Evolutionary conservation across 2,797 vertebrate species (phyloP).

Genomic region (Poeciliopsis gracilis): DNA sequence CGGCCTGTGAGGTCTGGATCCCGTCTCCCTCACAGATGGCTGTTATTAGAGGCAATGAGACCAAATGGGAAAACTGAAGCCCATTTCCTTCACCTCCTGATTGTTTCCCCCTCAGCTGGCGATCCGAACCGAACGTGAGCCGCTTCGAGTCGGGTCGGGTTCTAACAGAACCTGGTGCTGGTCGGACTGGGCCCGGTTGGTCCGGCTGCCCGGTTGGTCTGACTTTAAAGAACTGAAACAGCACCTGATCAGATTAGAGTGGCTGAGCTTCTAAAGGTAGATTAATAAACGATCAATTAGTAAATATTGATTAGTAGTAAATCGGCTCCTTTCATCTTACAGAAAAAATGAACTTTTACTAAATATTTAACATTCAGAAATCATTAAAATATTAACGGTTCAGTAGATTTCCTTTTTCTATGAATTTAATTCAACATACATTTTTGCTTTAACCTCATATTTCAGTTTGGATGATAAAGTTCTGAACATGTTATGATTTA

Average conservation of each 20-base stretch:
- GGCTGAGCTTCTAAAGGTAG: neutral
- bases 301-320: neutral
- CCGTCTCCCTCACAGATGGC: constrained; percentile 67
- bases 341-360: neutral
- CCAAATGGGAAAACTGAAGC: constrained; percentile 60
- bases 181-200: neutral
- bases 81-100: constrained; percentile 48
- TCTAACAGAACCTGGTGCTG: neutral
- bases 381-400: neutral
- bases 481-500: neutral
- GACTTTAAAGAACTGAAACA: neutral
- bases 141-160: constrained; percentile 26
- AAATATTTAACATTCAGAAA: neutral
- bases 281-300: neutral
- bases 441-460: neutral
- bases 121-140: constrained; percentile 35
- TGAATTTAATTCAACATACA: too few relatives aligned
- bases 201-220: neutral
- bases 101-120: neutral
- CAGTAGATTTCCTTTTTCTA: too few relatives aligned
- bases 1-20: constrained; percentile 54
- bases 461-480: neutral
- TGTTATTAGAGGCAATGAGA: constrained; percentile 71
- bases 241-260: neutral
- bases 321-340: neutral